Percentiles rank a stretch among this genome's conserved stretches.
Evolutionary conservation across 2,888 invertebrate genomes (phyloP).

Genomic region (Hirtodrosophila trivittata): DNA sequence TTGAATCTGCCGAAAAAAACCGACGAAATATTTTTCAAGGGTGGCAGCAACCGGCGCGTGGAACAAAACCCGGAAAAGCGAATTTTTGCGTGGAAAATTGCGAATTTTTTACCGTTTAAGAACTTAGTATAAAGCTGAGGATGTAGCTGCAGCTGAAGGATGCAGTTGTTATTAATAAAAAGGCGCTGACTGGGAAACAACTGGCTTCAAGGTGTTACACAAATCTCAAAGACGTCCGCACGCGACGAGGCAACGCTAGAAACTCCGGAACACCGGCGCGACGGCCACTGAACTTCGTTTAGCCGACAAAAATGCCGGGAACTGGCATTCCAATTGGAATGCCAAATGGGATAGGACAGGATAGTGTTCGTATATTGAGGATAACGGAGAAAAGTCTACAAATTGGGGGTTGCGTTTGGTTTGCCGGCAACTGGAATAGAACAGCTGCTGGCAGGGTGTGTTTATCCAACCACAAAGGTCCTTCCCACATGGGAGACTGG

Average conservation of each 20-base stretch:
- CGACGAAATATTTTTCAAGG: constrained; percentile 64
- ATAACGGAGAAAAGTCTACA: constrained; percentile 51
- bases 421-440: constrained; percentile 55
- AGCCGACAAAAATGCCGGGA: constrained; percentile 44
- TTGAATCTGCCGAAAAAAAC: constrained; percentile 45
- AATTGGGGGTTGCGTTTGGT: constrained; percentile 60
- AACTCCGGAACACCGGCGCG: constrained; percentile 62
- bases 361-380: neutral
- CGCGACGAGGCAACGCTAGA: constrained; percentile 70
- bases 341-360: constrained; percentile 52
- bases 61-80: neutral
- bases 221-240: constrained; percentile 55
- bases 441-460: constrained; percentile 72
- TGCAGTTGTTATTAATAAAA: neutral
- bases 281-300: constrained; percentile 79
- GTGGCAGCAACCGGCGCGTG: constrained; percentile 55
- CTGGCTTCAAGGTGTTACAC: neutral
- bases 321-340: constrained; percentile 66
- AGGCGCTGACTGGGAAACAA: constrained; percentile 3
- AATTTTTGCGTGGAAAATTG: constrained; percentile 2
- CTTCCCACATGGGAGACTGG: constrained; percentile 59
- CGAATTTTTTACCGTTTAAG: neutral
- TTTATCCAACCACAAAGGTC: constrained; percentile 56
- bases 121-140: no score
- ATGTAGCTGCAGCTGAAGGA: no score